Evolutionary conservation across 2,888 invertebrate species (phyloP).

Genomic region (Flexamia atlantica): DNA sequence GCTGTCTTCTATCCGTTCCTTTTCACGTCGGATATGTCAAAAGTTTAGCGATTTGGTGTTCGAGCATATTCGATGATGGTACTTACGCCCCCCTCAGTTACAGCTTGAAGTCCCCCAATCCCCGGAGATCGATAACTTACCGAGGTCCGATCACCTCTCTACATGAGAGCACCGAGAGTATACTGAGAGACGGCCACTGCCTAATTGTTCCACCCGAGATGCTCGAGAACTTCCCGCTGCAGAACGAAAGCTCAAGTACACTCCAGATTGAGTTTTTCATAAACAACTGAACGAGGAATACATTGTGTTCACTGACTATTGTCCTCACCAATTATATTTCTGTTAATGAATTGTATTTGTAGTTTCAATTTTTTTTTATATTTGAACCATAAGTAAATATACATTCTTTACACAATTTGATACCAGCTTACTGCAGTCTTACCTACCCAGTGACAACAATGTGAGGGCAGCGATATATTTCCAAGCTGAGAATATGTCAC

Average conservation of each 20-base stretch:
- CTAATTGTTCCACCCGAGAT: background rate
- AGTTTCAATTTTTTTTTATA: too few species aligned
- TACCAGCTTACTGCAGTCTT: too few species aligned
- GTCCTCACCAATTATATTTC: too few species aligned
- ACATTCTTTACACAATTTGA: too few species aligned
- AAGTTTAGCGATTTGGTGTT: conserved; percentile 5
- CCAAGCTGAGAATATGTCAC: conserved; percentile 94
- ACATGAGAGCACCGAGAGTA: background rate
- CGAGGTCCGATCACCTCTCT: background rate
- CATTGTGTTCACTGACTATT: too few species aligned
- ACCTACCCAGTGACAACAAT: conserved; percentile 88
- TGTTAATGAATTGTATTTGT: too few species aligned
- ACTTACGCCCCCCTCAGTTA: background rate
- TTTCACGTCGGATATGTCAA: background rate
- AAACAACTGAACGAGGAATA: background rate
- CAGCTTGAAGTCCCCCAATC: background rate
- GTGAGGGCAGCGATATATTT: conserved; percentile 89
- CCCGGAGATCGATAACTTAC: background rate
- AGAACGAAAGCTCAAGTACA: background rate
- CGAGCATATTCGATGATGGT: background rate
- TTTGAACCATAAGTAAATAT: too few species aligned
- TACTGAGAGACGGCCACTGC: background rate
- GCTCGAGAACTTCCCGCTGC: background rate
- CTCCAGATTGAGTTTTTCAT: conserved; percentile 18
- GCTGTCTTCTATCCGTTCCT: background rate